phyloP scores from a whole-genome alignment of 2,113 vertebrate genomes.

The Axis porcinus region DNA sequence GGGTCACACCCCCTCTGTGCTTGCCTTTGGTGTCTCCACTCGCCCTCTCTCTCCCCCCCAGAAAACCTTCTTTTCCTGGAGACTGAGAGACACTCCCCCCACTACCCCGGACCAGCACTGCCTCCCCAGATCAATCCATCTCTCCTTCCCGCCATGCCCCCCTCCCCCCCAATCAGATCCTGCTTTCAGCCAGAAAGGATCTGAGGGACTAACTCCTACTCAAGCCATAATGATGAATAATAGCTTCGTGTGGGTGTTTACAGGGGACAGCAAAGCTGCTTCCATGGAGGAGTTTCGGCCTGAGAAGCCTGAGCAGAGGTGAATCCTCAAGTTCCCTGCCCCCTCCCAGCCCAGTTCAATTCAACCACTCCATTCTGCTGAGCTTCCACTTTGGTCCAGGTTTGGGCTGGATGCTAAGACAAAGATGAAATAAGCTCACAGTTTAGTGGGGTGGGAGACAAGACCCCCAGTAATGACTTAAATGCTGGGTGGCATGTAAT shows the following conservation, averaged over 20 bases:
- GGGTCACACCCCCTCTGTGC: background rate
- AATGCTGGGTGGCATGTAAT: fast-evolving
- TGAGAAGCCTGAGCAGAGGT: background rate
- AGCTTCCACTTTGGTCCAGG: background rate
- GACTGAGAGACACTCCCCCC: background rate
- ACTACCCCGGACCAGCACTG: background rate
- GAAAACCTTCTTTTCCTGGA: background rate
- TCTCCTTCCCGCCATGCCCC: background rate
- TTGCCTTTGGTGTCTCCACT: background rate
- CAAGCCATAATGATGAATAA: conserved; percentile 71
- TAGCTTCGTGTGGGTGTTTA: conserved; percentile 65
- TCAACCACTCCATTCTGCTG: background rate
- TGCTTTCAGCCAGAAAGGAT: conserved; percentile 52
- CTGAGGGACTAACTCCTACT: conserved; percentile 60
- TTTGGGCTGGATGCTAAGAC: background rate
- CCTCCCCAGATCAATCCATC: conserved; percentile 10
- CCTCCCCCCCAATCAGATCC: background rate
- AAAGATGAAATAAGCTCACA: background rate
- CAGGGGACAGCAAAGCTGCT: conserved; percentile 41
- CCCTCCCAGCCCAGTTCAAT: background rate
- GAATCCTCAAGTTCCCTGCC: background rate
- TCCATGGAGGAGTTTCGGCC: conserved; percentile 1
- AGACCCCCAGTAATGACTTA: background rate
- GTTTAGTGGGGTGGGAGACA: background rate
- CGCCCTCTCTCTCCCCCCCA: background rate